Evolutionary conservation across 2,113 vertebrate genomes (phyloP).

Genomic region (Donacobius atricapilla): DNA sequence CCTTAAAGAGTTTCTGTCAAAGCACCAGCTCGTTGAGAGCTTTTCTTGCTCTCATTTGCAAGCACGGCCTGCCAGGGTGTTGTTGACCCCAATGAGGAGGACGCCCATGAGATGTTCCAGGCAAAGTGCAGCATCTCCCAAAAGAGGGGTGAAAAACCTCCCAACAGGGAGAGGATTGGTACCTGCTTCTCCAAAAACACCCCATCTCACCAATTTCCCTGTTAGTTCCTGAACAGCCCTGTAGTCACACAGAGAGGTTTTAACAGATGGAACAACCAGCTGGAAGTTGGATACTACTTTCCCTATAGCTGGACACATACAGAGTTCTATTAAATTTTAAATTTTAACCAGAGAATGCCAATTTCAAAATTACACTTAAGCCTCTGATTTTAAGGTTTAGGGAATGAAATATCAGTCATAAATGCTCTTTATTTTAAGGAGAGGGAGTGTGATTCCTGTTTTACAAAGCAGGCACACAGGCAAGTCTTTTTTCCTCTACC

Average conservation of each 20-base stretch:
- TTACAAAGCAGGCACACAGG: neutral
- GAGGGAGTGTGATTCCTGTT: neutral
- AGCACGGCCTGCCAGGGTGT: rapidly evolving
- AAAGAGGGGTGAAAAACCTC: neutral
- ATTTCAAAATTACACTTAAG: neutral
- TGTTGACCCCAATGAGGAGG: rapidly evolving
- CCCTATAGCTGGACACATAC: constrained; percentile 14
- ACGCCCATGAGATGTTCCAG: neutral
- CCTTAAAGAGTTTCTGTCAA: neutral
- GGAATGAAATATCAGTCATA: neutral
- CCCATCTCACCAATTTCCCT: neutral
- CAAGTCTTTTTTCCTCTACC: neutral
- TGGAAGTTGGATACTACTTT: neutral
- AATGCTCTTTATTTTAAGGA: neutral
- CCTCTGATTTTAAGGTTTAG: neutral
- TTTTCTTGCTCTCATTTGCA: neutral
- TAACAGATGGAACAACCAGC: constrained; percentile 26
- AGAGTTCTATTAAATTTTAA: constrained; percentile 46
- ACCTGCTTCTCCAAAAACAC: neutral
- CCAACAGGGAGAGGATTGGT: neutral
- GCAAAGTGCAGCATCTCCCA: neutral
- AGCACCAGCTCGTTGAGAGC: neutral
- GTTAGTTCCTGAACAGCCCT: neutral
- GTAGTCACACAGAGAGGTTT: neutral
- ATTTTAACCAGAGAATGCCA: constrained; percentile 48